Conservation (phyloP, 2,797 vertebrate species). For the Rhabdomys pumilio region DNA sequence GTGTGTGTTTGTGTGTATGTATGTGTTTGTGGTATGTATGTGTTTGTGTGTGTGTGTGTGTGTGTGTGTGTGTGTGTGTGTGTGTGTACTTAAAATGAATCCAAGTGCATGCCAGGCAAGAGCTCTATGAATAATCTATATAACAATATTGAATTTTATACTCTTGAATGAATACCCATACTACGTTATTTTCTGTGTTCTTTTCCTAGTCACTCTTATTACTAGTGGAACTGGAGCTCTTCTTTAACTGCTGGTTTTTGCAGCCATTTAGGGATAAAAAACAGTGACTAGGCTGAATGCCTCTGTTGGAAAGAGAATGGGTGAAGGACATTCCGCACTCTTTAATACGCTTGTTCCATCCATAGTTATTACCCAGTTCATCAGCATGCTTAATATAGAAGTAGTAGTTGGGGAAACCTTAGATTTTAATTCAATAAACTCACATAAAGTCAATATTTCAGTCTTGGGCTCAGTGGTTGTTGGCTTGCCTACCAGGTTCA, state of each 20-base stretch:
- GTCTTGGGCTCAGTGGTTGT: neutral
- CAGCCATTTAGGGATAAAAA: slow-evolving; percentile 87
- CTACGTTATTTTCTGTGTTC: slow-evolving; percentile 79
- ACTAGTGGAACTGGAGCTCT: slow-evolving; percentile 82
- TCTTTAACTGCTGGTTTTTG: slow-evolving; percentile 85
- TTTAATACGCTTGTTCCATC: slow-evolving; percentile 88
- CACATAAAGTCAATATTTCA: neutral
- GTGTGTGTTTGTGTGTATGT: neutral
- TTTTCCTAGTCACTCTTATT: slow-evolving; percentile 85
- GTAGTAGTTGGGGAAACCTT: slow-evolving; percentile 16
- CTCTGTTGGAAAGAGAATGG: slow-evolving; percentile 76
- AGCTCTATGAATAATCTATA: neutral
- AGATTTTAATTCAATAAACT: slow-evolving; percentile 76
- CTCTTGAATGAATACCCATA: slow-evolving; percentile 35
- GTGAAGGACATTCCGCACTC: slow-evolving; percentile 45
- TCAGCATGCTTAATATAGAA: slow-evolving; percentile 65
- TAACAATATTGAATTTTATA: neutral
- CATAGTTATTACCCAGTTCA: slow-evolving; percentile 73
- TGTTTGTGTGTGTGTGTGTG: neutral
- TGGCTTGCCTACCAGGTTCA: neutral
- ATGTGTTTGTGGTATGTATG: neutral
- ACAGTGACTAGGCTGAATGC: slow-evolving; percentile 85
- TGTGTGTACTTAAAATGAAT: neutral
- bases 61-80: neutral
- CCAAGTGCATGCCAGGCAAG: neutral